Percentiles rank a stretch among this genome's conserved stretches.
phyloP scores from a whole-genome alignment of 2,888 invertebrate genomes.

The Augochlorella aurata region DNA sequence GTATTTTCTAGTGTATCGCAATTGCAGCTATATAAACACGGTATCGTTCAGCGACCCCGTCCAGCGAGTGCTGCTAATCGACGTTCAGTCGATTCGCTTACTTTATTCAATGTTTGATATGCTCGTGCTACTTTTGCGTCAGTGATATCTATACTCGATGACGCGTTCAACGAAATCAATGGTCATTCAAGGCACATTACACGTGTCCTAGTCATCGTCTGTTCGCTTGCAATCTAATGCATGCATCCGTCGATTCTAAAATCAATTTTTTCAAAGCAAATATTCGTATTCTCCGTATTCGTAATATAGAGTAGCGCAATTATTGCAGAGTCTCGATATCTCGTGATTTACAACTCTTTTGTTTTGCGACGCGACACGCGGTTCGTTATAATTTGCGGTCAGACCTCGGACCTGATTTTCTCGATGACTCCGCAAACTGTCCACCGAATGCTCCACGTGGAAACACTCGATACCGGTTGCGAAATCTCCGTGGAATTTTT shows the following conservation, averaged over 20 bases:
- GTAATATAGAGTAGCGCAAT: not conserved
- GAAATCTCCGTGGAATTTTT: constrained; percentile 35
- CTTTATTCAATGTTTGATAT: not conserved
- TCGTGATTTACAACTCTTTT: not conserved
- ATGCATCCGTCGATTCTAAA: not conserved
- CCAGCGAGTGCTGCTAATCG: too few species aligned
- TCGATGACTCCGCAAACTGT: constrained; percentile 48
- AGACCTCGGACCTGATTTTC: constrained; percentile 5
- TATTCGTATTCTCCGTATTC: not conserved
- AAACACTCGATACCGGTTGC: constrained; percentile 38
- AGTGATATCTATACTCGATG: not conserved
- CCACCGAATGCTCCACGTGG: constrained; percentile 10
- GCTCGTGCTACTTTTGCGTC: not conserved
- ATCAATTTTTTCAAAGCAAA: not conserved
- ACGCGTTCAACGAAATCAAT: not conserved
- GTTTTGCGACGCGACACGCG: not conserved
- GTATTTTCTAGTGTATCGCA: too few species aligned
- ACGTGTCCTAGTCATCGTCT: not conserved
- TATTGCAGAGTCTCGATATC: not conserved
- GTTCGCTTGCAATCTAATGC: not conserved
- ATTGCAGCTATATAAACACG: too few species aligned
- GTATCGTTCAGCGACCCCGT: too few species aligned
- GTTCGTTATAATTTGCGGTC: not conserved
- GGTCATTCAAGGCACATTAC: not conserved
- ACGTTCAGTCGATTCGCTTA: not conserved